Evolutionary conservation across 2,888 invertebrate genomes (phyloP).

Genomic region (Terebella lapidaria): DNA sequence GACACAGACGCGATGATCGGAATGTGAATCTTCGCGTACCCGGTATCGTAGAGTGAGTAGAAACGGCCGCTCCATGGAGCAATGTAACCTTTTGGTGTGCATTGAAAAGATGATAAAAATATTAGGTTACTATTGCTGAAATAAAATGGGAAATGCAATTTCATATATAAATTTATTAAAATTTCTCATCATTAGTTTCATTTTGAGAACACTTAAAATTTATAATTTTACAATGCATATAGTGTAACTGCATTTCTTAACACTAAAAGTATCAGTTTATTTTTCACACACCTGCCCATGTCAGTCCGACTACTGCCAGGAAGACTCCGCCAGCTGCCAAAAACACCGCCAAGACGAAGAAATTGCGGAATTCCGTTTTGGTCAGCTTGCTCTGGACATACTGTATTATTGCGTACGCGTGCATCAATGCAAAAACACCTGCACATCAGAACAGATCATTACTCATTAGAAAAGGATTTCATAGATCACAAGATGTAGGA

Average conservation of each 20-base stretch:
- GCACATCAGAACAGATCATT: constrained; percentile 41
- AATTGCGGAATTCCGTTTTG: constrained; percentile 81
- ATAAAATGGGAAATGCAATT: background rate
- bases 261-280: background rate
- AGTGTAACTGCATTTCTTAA: too few relatives aligned
- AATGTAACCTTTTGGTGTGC: too few relatives aligned
- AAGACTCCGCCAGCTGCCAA: constrained; percentile 79
- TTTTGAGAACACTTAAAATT: too few relatives aligned
- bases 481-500: too few relatives aligned
- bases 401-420: constrained; percentile 80
- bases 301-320: constrained; percentile 78
- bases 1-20: constrained; percentile 99
- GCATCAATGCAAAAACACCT: constrained; percentile 91
- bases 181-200: background rate
- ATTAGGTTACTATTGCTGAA: too few relatives aligned
- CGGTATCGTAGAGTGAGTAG: constrained; percentile 98
- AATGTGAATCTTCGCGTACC: constrained; percentile 98
- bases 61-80: constrained; percentile 97
- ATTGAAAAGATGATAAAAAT: too few relatives aligned
- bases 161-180: background rate
- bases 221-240: too few relatives aligned
- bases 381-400: constrained; percentile 83
- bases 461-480: constrained; percentile 9
- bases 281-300: constrained; percentile 70
- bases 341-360: constrained; percentile 69